phyloP scores from a whole-genome alignment of 2,113 vertebrate genomes.

The Trematomus loennbergii region DNA sequence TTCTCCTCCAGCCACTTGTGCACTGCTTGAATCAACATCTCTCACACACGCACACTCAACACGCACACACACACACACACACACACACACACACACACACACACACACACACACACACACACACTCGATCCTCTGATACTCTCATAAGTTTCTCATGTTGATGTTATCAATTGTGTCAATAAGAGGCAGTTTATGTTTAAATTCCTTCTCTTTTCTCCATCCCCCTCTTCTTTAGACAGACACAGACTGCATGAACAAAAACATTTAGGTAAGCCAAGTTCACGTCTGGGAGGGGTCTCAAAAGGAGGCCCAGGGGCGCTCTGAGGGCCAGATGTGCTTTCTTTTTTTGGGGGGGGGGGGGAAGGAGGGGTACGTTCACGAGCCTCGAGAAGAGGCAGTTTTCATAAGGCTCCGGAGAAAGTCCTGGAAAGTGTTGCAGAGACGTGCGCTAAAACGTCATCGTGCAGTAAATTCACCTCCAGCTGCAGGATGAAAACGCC shows the following conservation, averaged over 20 bases:
- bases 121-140: neutral
- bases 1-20: neutral
- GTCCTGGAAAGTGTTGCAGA: constrained; percentile 26
- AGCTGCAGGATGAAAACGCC: neutral
- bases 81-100: no score
- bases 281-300: constrained; percentile 77
- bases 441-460: neutral
- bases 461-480: neutral
- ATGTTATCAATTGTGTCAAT: constrained; percentile 72
- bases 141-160: constrained; percentile 50
- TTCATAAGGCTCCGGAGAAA: constrained; percentile 48
- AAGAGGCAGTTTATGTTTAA: constrained; percentile 66
- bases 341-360: neutral
- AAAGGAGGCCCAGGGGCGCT: constrained; percentile 70
- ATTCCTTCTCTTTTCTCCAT: constrained; percentile 51
- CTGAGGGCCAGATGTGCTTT: constrained; percentile 79
- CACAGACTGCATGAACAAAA: constrained; percentile 76
- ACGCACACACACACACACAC: constrained; percentile 13
- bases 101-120: no score
- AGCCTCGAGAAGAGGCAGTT: constrained; percentile 20
- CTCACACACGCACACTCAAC: neutral
- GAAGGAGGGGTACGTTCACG: constrained; percentile 39
- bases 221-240: constrained; percentile 36
- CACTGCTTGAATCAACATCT: no score
- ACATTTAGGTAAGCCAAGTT: constrained; percentile 83